Conservation (phyloP, 2,888 invertebrate species). For the Poecilus cupreus region DNA sequence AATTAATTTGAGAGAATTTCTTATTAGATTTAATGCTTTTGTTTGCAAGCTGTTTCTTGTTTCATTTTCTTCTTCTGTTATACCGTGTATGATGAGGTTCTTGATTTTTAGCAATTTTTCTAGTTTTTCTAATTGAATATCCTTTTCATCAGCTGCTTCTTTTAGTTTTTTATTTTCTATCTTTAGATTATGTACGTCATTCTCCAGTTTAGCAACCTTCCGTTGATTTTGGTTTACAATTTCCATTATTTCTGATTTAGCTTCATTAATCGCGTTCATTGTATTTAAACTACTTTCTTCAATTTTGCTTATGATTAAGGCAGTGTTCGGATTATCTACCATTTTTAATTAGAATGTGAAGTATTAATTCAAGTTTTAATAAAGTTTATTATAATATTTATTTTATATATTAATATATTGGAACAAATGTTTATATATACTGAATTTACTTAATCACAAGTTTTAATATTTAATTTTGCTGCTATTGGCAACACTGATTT, state of each 20-base stretch:
- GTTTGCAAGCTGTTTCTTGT: no score
- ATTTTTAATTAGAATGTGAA: not conserved
- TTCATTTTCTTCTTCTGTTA: not conserved
- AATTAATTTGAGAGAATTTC: not conserved
- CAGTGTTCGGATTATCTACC: not conserved
- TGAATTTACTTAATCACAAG: not conserved
- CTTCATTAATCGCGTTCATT: not conserved
- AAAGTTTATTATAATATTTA: not conserved
- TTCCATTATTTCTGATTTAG: not conserved
- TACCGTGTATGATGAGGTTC: not conserved
- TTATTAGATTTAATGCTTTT: not conserved
- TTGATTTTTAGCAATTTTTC: not conserved
- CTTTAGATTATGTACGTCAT: no score
- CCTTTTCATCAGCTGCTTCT: not conserved
- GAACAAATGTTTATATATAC: not conserved
- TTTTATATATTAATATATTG: not conserved
- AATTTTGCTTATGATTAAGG: no score
- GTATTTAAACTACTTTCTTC: not conserved
- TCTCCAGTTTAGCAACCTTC: not conserved
- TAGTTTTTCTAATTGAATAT: not conserved
- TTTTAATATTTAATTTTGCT: not conserved
- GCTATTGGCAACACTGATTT: not conserved
- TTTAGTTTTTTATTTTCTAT: no score
- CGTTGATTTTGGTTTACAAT: not conserved
- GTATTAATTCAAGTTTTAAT: not conserved